These are phyloP conservation scores for Diaperis boleti DNA, from an alignment of 2,888 invertebrate species.

Conservation along the genomic window DNA sequence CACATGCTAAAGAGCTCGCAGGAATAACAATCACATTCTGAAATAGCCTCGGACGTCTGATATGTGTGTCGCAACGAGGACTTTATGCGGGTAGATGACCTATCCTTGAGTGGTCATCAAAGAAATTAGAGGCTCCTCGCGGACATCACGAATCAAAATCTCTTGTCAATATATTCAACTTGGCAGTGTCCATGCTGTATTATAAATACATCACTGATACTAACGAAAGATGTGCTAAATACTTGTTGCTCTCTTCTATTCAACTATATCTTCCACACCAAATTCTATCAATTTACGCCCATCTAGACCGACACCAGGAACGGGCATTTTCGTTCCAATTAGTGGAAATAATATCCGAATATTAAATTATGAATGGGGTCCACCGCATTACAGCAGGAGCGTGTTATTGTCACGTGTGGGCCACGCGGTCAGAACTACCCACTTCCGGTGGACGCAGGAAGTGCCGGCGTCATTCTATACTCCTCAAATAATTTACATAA, in stretches of 20 bases:
- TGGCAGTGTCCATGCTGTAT: too few relatives aligned
- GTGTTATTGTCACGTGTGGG: conserved; percentile 59
- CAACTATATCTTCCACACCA: too few relatives aligned
- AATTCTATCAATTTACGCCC: too few relatives aligned
- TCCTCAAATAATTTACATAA: conserved; percentile 62
- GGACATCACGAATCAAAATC: too few relatives aligned
- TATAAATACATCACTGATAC: too few relatives aligned
- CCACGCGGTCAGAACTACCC: conserved; percentile 59
- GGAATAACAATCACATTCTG: conserved; percentile 26
- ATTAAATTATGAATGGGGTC: conserved; percentile 40
- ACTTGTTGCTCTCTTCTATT: too few relatives aligned
- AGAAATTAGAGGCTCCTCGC: neutral
- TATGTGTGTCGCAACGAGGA: conserved; percentile 23
- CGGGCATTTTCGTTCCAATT: conserved; percentile 26
- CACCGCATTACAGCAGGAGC: conserved; percentile 45
- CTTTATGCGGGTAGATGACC: conserved; percentile 9
- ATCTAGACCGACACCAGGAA: too few relatives aligned
- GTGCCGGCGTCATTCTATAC: conserved; percentile 58
- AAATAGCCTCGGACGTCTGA: conserved; percentile 18
- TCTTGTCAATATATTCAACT: too few relatives aligned
- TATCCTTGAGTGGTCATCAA: conserved; percentile 9
- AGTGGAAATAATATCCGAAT: conserved; percentile 31
- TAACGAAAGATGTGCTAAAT: too few relatives aligned
- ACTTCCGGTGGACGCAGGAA: conserved; percentile 61
- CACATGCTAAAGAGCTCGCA: conserved; percentile 14